Conservation (phyloP, 2,797 vertebrate species). For the Lagodon rhomboides region DNA sequence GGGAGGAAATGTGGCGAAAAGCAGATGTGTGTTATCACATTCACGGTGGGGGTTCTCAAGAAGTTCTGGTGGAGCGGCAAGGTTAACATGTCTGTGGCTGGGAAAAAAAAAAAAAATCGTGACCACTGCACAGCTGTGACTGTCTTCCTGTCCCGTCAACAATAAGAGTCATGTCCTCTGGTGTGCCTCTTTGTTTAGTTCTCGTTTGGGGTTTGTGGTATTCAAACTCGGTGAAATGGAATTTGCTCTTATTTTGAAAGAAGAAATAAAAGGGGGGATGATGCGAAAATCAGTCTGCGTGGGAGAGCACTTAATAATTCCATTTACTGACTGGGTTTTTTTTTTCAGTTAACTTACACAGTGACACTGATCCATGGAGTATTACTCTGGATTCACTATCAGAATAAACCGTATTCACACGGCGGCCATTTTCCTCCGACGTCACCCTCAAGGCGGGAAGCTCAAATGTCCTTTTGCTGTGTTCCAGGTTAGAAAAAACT, state of each 20-base stretch:
- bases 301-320: neutral
- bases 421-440: too few relatives aligned
- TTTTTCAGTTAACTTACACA: neutral
- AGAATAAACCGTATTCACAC: too few relatives aligned
- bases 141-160: neutral
- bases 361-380: neutral
- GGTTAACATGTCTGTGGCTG: neutral
- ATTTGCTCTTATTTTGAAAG: constrained; percentile 13
- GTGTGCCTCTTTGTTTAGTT: neutral
- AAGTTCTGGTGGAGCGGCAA: too few relatives aligned
- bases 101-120: neutral
- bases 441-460: too few relatives aligned
- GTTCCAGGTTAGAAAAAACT: too few relatives aligned
- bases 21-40: neutral
- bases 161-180: neutral
- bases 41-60: neutral
- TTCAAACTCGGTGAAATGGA: neutral
- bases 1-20: neutral
- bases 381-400: neutral
- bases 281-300: neutral
- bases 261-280: neutral
- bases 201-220: neutral
- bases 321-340: neutral
- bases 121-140: neutral
- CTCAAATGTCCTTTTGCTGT: too few relatives aligned